phyloP scores from a whole-genome alignment of 2,113 vertebrate genomes.

The Alligator sinensis region DNA sequence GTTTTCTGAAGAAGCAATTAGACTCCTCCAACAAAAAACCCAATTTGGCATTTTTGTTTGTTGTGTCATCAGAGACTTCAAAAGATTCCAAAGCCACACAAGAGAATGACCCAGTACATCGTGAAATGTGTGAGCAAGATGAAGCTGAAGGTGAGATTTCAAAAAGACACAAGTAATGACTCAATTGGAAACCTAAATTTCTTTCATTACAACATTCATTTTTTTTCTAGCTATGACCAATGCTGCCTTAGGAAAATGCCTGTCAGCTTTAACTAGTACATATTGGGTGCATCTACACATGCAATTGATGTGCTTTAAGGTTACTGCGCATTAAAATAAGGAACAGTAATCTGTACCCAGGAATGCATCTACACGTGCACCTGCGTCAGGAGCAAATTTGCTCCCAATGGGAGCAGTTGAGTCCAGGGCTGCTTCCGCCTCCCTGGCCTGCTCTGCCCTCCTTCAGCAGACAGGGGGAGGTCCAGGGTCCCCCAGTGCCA shows the following conservation, averaged over 20 bases:
- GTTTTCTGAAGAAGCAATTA: neutral
- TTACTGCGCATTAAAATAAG: too few relatives aligned
- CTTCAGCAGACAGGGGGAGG: too few relatives aligned
- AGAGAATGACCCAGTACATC: conserved; percentile 43
- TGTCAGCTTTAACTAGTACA: neutral
- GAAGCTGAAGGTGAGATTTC: conserved; percentile 68
- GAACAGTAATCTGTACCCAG: too few relatives aligned
- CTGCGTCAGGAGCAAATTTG: too few relatives aligned
- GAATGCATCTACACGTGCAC: too few relatives aligned
- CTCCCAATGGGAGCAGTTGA: too few relatives aligned
- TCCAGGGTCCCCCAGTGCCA: too few relatives aligned
- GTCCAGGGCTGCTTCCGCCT: too few relatives aligned
- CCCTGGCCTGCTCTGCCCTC: too few relatives aligned
- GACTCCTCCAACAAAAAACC: conserved; percentile 3
- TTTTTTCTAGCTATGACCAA: neutral
- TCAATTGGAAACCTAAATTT: conserved; percentile 2
- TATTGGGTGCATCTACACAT: neutral
- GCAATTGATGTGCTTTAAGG: too few relatives aligned
- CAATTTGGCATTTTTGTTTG: conserved; percentile 29
- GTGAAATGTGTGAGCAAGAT: conserved; percentile 60
- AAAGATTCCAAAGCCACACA: conserved; percentile 31
- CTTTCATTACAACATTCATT: neutral
- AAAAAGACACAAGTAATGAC: neutral
- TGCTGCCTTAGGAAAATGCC: neutral
- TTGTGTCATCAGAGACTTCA: conserved; percentile 66